Evolutionary conservation across 2,888 invertebrate genomes (phyloP).

Genomic region (Unio delphinus): DNA sequence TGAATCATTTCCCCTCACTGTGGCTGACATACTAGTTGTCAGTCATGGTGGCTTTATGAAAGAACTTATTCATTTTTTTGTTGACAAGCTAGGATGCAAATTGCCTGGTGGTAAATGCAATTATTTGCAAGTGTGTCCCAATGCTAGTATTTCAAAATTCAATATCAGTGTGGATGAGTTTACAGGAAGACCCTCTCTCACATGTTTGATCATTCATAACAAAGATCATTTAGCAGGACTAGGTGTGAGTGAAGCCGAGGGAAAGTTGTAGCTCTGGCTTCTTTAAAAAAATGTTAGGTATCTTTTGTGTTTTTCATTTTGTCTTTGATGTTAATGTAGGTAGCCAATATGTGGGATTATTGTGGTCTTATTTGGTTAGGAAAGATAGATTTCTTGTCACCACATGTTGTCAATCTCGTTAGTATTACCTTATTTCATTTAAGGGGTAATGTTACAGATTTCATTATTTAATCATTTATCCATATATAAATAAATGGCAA

Average conservation of each 20-base stretch:
- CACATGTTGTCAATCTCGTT: too few species aligned
- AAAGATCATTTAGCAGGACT: constrained; percentile 62
- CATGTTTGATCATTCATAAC: constrained; percentile 66
- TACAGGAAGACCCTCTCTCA: constrained; percentile 54
- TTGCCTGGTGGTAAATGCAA: constrained; percentile 64
- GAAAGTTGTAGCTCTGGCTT: constrained; percentile 7
- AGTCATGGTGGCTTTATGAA: constrained; percentile 70
- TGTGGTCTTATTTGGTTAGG: too few species aligned
- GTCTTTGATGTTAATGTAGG: too few species aligned
- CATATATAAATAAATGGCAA: too few species aligned
- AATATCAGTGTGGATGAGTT: constrained; percentile 55
- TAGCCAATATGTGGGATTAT: too few species aligned
- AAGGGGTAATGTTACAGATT: too few species aligned
- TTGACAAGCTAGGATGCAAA: constrained; percentile 58
- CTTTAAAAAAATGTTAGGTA: too few species aligned
- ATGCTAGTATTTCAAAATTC: constrained; percentile 70
- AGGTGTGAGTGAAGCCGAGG: constrained; percentile 37
- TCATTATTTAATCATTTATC: too few species aligned
- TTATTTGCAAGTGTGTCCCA: constrained; percentile 66
- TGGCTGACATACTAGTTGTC: constrained; percentile 66
- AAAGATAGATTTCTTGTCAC: too few species aligned
- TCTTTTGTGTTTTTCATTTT: too few species aligned
- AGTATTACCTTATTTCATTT: too few species aligned
- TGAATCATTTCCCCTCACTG: constrained; percentile 45
- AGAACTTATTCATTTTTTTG: constrained; percentile 66